phyloP scores from a whole-genome alignment of 2,113 vertebrate genomes.

The Muntiacus muntjak region DNA sequence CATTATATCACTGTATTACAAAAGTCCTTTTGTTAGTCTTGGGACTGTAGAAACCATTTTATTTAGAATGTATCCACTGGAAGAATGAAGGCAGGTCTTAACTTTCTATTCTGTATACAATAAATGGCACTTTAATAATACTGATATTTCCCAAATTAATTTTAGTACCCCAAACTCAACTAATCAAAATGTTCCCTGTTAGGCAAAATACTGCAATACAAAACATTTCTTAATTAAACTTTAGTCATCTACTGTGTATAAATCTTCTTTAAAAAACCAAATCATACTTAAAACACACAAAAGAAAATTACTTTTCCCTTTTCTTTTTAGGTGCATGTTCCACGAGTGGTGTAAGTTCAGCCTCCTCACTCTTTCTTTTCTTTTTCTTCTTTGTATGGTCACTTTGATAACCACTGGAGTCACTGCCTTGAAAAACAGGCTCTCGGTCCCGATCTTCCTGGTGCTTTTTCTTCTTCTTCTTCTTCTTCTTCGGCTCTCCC shows the following conservation, averaged over 20 bases:
- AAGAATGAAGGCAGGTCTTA: neutral
- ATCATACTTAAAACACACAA: neutral
- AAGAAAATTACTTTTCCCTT: constrained; percentile 64
- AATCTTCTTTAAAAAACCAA: neutral
- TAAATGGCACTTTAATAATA: constrained; percentile 6
- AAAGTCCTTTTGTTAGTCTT: neutral
- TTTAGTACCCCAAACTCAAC: neutral
- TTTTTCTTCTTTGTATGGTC: constrained; percentile 85
- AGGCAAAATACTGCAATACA: neutral
- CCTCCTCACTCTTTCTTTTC: constrained; percentile 80
- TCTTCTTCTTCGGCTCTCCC: constrained; percentile 71
- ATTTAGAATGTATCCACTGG: neutral
- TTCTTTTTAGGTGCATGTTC: constrained; percentile 82
- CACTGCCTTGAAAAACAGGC: constrained; percentile 78
- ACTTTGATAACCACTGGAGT: constrained; percentile 88
- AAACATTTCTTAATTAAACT: neutral
- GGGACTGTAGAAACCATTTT: neutral
- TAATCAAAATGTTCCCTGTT: neutral
- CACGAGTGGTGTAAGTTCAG: constrained; percentile 15
- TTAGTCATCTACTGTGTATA: neutral
- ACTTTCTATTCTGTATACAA: neutral
- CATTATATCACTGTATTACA: neutral
- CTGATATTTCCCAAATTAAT: neutral
- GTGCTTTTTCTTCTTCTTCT: constrained; percentile 79
- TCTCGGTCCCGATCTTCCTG: constrained; percentile 70